Evolutionary conservation across 2,888 invertebrate species (phyloP).

Genomic region (Tenthredo scrophulariae): DNA sequence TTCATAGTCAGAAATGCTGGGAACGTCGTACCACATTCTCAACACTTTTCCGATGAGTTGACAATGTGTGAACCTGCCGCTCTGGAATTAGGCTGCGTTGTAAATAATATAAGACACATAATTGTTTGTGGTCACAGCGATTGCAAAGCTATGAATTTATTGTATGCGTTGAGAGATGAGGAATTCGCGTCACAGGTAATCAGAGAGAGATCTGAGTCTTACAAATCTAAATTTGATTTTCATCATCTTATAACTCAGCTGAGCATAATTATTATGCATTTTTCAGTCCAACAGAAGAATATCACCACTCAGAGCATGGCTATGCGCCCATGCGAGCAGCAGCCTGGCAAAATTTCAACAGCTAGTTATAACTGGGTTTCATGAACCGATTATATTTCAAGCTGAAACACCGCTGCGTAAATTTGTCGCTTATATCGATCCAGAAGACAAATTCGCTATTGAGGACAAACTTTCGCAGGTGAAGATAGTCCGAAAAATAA

Average conservation of each 20-base stretch:
- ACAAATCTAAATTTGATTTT: not conserved
- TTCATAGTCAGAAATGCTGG: constrained; percentile 96
- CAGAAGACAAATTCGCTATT: constrained; percentile 91
- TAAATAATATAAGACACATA: constrained; percentile 94
- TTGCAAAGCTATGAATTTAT: constrained; percentile 98
- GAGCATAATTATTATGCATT: not conserved
- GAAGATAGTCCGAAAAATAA: constrained; percentile 56
- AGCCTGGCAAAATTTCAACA: constrained; percentile 91
- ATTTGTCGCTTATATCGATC: constrained; percentile 96
- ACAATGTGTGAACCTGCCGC: constrained; percentile 98
- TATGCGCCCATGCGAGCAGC: constrained; percentile 91
- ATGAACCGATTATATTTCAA: constrained; percentile 90
- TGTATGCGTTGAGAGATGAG: constrained; percentile 90
- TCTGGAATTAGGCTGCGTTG: constrained; percentile 94
- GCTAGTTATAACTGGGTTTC: constrained; percentile 82
- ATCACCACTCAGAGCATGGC: constrained; percentile 94
- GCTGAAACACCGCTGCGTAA: constrained; percentile 92
- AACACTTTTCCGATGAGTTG: constrained; percentile 91
- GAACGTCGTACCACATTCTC: constrained; percentile 95
- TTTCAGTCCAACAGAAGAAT: constrained; percentile 87
- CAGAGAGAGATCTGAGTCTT: not conserved
- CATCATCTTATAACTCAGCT: not conserved
- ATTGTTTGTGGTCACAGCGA: constrained; percentile 99
- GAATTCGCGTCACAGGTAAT: constrained; percentile 86
- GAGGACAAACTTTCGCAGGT: constrained; percentile 98